Evolutionary conservation across 2,113 vertebrate genomes (phyloP).

Genomic region (Solea senegalensis): DNA sequence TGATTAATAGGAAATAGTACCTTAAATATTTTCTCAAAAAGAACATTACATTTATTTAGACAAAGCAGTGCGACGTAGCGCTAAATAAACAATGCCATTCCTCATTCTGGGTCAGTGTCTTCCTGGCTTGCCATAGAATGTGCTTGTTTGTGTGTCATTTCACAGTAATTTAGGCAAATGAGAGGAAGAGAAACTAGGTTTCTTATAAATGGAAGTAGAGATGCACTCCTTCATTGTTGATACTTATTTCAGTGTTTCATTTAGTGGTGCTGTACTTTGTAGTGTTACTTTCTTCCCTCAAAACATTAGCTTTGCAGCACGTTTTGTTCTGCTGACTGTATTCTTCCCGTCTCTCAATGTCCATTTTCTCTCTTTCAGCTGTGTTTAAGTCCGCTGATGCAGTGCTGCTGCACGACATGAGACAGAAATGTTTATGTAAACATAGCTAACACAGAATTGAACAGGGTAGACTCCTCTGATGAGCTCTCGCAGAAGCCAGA

Average conservation of each 20-base stretch:
- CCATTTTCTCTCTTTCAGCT: no score
- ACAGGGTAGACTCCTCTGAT: no score
- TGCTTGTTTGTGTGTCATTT: constrained; percentile 6
- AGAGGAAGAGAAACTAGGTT: background rate
- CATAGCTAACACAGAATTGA: background rate
- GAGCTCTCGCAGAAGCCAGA: no score
- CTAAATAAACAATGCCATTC: background rate
- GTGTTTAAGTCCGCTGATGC: background rate
- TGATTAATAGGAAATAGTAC: constrained; percentile 20
- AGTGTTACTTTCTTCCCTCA: background rate
- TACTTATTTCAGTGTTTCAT: background rate
- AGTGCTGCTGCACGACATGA: background rate
- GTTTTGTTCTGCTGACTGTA: background rate
- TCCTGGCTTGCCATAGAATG: background rate
- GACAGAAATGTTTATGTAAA: background rate
- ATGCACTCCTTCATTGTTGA: background rate
- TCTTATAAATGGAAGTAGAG: background rate
- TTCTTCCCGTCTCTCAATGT: no score
- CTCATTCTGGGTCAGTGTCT: background rate
- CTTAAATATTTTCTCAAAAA: constrained; percentile 5
- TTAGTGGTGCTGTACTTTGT: background rate
- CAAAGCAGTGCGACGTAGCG: background rate
- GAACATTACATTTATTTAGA: constrained; percentile 7
- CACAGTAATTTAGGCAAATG: background rate
- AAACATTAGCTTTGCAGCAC: background rate